Conservation (phyloP, 2,888 invertebrate genomes). For the Xylocampa areola region DNA sequence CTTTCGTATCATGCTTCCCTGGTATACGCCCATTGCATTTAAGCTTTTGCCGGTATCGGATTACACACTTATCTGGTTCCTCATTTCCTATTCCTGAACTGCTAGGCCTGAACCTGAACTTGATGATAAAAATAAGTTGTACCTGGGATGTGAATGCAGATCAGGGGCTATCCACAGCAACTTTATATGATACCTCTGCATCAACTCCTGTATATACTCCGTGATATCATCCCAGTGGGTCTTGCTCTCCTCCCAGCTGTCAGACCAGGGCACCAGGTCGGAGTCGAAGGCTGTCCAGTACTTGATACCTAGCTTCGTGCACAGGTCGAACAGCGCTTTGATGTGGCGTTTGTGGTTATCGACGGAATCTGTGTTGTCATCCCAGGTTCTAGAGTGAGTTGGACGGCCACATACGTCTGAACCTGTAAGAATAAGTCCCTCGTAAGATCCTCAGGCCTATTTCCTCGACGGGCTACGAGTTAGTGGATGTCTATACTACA, state of each 20-base stretch:
- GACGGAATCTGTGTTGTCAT: slow-evolving; percentile 88
- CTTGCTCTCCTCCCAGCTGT: slow-evolving; percentile 88
- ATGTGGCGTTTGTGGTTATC: slow-evolving; percentile 90
- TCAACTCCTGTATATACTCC: slow-evolving; percentile 89
- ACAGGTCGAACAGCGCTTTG: slow-evolving; percentile 91
- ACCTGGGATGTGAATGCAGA: slow-evolving; percentile 89
- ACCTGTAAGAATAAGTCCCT: slow-evolving; percentile 64
- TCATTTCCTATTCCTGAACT: no score
- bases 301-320: slow-evolving; percentile 90
- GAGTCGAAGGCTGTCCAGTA: slow-evolving; percentile 92
- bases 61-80: no score
- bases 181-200: slow-evolving; percentile 89
- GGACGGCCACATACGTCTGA: slow-evolving; percentile 82
- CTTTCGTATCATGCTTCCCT: no score
- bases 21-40: no score
- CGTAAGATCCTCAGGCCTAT: no score
- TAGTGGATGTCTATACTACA: no score
- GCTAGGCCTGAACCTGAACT: neutral
- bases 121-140: neutral
- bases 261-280: slow-evolving; percentile 89
- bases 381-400: slow-evolving; percentile 86
- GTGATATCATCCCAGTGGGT: slow-evolving; percentile 89
- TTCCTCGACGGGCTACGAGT: no score
- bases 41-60: no score
- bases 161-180: slow-evolving; percentile 91